Percentiles rank a stretch among this genome's conserved stretches.
phyloP scores from a whole-genome alignment of 2,113 vertebrate genomes.

The Lophotis ruficrista region DNA sequence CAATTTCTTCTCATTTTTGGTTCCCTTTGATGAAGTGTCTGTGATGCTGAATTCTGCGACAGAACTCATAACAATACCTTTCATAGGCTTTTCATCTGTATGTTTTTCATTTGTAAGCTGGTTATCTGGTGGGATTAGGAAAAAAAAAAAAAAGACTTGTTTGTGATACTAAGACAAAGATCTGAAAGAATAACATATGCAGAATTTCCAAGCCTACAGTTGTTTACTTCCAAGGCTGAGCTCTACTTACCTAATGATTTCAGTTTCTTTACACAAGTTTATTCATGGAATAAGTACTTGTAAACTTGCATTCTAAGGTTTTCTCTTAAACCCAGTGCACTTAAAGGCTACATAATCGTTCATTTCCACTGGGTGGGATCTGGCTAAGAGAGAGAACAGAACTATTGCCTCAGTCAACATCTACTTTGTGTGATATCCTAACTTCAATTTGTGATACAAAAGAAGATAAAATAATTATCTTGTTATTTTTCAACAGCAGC shows the following conservation, averaged over 20 bases:
- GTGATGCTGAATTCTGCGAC: conserved; percentile 76
- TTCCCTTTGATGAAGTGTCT: conserved; percentile 75
- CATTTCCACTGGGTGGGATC: not conserved
- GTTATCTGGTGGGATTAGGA: conserved; percentile 70
- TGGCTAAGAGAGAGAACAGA: not conserved
- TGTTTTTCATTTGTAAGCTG: conserved; percentile 75
- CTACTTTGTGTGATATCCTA: not conserved
- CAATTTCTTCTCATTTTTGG: conserved; percentile 75
- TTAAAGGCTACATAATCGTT: not conserved
- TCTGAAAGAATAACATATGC: conserved; percentile 37
- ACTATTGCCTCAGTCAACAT: not conserved
- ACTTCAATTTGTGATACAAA: not conserved
- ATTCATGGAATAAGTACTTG: not conserved
- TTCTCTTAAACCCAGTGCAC: not conserved
- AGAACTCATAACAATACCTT: conserved; percentile 75
- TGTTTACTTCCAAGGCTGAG: conserved; percentile 21
- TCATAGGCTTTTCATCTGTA: conserved; percentile 76
- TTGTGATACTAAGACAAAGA: not conserved
- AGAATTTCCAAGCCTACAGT: conserved; percentile 20
- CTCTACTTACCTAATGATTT: not conserved
- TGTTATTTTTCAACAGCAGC: not conserved
- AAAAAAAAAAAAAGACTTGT: not conserved
- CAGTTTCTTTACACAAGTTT: not conserved
- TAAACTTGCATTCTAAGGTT: not conserved
- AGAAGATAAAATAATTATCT: not conserved